phyloP scores from a whole-genome alignment of 2,113 vertebrate species.

The Felis catus region F.catus_Fca126_mat1.0 CM031418.1:116967501-116968000 shows the following conservation, averaged over 20 bases:
- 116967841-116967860: background rate
- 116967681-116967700: conserved; percentile 67
- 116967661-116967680: conserved; percentile 33
- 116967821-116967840: conserved; percentile 9
- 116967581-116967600: conserved; percentile 62
- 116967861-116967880: background rate
- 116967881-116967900: background rate
- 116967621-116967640: conserved; percentile 59
- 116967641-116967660: conserved; percentile 55
- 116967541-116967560: background rate
- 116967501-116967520: background rate
- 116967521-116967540: background rate
- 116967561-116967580: conserved; percentile 49
- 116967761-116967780: conserved; percentile 7
- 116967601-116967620: conserved; percentile 29
- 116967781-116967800: conserved; percentile 42
- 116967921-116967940: background rate
- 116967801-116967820: background rate
- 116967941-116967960: background rate
- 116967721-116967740: conserved; percentile 57
- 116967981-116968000: background rate
- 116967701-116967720: conserved; percentile 61
- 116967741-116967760: conserved; percentile 61
- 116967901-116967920: conserved; percentile 42
- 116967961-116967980: background rate